Percentiles rank a stretch among this genome's conserved stretches.
phyloP scores from a whole-genome alignment of 2,797 vertebrate genomes.

The Lepilemur septentrionalis region DNA sequence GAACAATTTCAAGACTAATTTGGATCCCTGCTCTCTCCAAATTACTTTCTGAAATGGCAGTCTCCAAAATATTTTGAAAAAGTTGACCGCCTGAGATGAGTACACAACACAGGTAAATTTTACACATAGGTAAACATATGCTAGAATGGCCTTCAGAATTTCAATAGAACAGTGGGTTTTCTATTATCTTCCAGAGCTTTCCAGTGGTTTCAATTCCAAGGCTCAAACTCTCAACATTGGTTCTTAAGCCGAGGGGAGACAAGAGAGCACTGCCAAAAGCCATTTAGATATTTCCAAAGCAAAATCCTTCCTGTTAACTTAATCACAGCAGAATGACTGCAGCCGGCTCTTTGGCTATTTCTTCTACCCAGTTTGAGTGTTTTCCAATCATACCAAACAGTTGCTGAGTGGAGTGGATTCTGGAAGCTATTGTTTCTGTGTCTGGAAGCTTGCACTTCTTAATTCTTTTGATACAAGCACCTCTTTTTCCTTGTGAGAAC shows the following conservation, averaged over 20 bases:
- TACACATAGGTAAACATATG: not conserved
- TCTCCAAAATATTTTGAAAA: not conserved
- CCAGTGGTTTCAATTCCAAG: not conserved
- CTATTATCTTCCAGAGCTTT: not conserved
- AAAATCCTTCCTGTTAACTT: conserved; percentile 45
- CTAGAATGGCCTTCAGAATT: not conserved
- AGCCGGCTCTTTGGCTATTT: not conserved
- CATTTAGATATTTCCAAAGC: not conserved
- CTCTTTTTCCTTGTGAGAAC: not conserved
- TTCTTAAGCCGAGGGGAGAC: not conserved
- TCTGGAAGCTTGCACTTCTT: not conserved
- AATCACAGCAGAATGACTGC: not conserved
- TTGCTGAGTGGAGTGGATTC: not conserved
- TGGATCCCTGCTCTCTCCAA: not conserved
- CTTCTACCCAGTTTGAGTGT: not conserved
- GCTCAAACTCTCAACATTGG: not conserved
- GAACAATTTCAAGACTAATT: not conserved
- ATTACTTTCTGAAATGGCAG: not conserved
- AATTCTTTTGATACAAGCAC: conserved; percentile 3
- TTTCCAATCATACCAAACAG: not conserved
- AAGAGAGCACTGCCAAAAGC: not conserved
- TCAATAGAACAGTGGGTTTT: not conserved
- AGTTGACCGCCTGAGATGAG: not conserved
- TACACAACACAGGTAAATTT: not conserved
- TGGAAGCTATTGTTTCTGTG: not conserved